These are phyloP conservation scores for Vulpes vulpes DNA, from an alignment of 2,113 vertebrate genomes.

Conservation along the genomic window DNA sequence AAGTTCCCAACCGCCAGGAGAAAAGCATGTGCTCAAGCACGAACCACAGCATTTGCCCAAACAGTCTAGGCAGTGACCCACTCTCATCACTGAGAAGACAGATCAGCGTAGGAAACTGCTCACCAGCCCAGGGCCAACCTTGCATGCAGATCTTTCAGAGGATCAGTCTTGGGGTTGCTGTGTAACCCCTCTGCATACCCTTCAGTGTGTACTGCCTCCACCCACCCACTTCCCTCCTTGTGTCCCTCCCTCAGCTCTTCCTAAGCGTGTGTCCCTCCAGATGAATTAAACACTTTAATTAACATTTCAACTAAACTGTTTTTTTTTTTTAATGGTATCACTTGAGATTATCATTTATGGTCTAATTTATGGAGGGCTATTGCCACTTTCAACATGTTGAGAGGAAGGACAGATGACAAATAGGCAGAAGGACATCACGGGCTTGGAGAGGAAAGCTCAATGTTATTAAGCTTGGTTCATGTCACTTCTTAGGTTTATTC, in stretches of 20 bases:
- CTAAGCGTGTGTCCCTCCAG: background rate
- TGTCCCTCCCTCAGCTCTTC: background rate
- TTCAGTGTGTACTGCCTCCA: too few relatives aligned
- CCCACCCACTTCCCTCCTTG: background rate
- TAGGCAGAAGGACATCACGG: background rate
- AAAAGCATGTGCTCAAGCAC: background rate
- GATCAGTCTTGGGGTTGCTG: too few relatives aligned
- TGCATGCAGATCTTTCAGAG: background rate
- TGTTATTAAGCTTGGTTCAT: background rate
- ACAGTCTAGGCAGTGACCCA: background rate
- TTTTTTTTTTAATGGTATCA: background rate
- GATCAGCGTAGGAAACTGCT: background rate
- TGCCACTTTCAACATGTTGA: background rate
- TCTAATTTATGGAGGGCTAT: background rate
- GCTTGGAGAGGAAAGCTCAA: background rate
- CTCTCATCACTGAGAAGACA: background rate
- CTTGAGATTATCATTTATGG: background rate
- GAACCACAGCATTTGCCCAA: background rate
- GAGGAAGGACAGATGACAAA: background rate
- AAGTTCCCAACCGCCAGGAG: background rate
- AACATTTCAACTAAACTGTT: background rate
- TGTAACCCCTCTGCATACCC: background rate
- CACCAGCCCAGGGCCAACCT: background rate
- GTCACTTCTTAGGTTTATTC: background rate
- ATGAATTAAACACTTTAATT: background rate